These are phyloP conservation scores for Lutraria rhynchaena DNA, from an alignment of 1,140 invertebrate species.

Conservation along the genomic window DNA sequence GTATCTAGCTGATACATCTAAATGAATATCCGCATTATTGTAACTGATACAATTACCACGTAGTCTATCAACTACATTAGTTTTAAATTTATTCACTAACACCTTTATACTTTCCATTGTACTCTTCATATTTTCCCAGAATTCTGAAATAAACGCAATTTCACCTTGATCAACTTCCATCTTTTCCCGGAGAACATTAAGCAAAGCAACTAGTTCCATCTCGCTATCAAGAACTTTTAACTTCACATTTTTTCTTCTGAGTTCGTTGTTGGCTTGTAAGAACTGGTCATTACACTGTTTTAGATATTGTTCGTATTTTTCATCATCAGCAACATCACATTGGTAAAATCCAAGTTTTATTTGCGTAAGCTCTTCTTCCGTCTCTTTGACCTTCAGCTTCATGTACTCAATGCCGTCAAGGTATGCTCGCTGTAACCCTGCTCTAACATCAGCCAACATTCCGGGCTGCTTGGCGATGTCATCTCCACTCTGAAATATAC, in stretches of 20 bases:
- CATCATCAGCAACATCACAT: constrained; percentile 59
- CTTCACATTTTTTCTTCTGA: constrained; percentile 70
- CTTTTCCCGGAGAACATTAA: constrained; percentile 73
- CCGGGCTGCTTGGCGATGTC: constrained; percentile 46
- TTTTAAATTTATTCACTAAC: constrained; percentile 72
- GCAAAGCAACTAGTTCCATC: constrained; percentile 69
- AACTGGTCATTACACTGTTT: constrained; percentile 72
- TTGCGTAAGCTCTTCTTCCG: constrained; percentile 64
- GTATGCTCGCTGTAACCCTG: constrained; percentile 74
- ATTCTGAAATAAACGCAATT: constrained; percentile 73
- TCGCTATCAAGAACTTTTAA: constrained; percentile 76
- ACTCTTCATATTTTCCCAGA: constrained; percentile 76
- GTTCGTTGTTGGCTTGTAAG: constrained; percentile 74
- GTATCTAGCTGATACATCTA: constrained; percentile 75
- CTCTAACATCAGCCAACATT: constrained; percentile 66
- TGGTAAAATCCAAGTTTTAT: constrained; percentile 68
- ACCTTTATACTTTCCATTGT: constrained; percentile 67
- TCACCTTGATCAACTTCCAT: constrained; percentile 65
- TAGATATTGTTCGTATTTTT: constrained; percentile 62
- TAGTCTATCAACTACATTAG: constrained; percentile 72
- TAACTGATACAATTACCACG: constrained; percentile 77
- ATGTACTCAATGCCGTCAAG: constrained; percentile 77
- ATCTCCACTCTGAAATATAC: constrained; percentile 48
- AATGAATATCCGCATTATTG: constrained; percentile 67
- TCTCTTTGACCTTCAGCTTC: constrained; percentile 67